Conservation (phyloP, 2,888 invertebrate species). For the Camptogramma bilineatum region DNA sequence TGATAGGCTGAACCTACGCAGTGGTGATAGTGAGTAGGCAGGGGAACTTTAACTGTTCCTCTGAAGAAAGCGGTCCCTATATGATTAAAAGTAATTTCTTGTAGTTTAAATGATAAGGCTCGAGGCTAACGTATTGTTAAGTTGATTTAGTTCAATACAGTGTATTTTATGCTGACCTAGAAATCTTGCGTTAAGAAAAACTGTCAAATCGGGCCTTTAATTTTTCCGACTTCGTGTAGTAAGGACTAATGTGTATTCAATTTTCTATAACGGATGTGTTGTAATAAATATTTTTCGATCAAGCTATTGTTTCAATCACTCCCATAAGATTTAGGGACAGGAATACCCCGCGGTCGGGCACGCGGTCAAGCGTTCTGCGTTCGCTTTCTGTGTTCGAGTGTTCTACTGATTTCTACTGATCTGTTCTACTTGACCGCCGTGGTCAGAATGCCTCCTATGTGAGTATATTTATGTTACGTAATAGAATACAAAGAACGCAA, state of each 20-base stretch:
- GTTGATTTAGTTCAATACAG: neutral
- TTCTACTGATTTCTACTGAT: no score
- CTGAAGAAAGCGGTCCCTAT: conserved; percentile 15
- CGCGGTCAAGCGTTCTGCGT: no score
- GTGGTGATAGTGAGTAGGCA: no score
- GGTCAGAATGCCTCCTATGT: no score
- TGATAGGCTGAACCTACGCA: neutral
- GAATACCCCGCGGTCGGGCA: no score
- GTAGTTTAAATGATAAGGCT: conserved; percentile 12
- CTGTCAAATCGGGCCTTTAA: conserved; percentile 13
- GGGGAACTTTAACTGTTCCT: neutral
- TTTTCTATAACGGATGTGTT: conserved; percentile 28
- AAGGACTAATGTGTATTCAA: conserved; percentile 20
- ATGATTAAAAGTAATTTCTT: conserved; percentile 15
- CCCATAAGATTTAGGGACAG: no score
- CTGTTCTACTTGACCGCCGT: no score
- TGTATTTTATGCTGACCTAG: neutral
- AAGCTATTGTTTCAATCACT: conserved; percentile 1
- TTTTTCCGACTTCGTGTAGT: conserved; percentile 19
- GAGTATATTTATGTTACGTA: no score
- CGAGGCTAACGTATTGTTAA: neutral
- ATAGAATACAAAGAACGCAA: no score
- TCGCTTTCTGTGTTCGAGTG: no score
- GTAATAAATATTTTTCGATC: conserved; percentile 32
- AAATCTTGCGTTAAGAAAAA: conserved; percentile 1